Percentiles rank a stretch among this genome's conserved stretches.
Conservation (phyloP, 2,113 vertebrate species). For the Isichthys henryi region DNA sequence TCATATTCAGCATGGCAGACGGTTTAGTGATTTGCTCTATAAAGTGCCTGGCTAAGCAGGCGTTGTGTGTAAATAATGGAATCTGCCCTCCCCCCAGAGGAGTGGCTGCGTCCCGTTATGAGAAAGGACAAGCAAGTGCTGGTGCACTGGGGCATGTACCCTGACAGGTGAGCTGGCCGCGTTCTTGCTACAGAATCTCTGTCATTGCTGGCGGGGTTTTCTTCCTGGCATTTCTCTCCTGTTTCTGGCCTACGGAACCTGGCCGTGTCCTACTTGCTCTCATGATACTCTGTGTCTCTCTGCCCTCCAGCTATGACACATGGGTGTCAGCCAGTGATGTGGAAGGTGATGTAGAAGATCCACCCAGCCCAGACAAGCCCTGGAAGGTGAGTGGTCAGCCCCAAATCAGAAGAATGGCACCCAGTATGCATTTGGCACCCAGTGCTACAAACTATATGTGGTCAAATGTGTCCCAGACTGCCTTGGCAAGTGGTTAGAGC, state of each 20-base stretch:
- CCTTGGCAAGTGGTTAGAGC: not conserved
- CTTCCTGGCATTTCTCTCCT: not conserved
- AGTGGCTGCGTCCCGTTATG: constrained; percentile 91
- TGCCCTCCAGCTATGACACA: constrained; percentile 75
- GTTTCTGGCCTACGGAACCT: not conserved
- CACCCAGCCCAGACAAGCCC: constrained; percentile 72
- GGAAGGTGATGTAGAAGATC: constrained; percentile 81
- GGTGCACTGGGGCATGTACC: constrained; percentile 91
- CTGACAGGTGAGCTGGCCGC: constrained; percentile 52
- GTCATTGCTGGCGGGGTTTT: not conserved
- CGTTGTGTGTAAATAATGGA: not conserved
- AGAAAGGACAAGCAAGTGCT: constrained; percentile 81
- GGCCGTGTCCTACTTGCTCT: not conserved
- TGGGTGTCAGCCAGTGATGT: constrained; percentile 81
- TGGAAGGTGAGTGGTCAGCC: constrained; percentile 71
- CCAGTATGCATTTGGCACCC: not conserved
- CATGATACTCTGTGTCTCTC: not conserved
- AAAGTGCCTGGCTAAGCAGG: not conserved
- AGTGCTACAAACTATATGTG: not conserved
- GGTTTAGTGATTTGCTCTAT: not conserved
- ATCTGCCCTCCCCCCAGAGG: constrained; percentile 62
- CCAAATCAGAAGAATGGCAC: not conserved
- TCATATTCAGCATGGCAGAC: not conserved
- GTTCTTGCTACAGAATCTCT: not conserved
- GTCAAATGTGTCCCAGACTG: not conserved